Evolutionary conservation across 2,888 invertebrate species (phyloP), one percentile per base, ranked within the genome.

Genomic region (Ferrisia virgata): DNA sequence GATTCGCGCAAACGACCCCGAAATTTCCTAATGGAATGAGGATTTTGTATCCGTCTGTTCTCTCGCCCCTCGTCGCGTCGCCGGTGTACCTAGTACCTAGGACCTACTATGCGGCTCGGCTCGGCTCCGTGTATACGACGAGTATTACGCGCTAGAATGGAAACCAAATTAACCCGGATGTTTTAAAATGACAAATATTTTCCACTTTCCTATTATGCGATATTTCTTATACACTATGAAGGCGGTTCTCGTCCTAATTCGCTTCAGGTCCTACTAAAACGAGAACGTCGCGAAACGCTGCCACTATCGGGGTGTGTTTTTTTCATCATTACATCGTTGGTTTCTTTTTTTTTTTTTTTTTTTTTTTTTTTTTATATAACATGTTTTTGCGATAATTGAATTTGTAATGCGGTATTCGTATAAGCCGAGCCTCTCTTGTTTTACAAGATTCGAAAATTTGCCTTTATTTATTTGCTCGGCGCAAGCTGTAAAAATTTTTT

Each of bases 111-210:
- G n/a, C n/a, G n/a, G n/a, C 53, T 22, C 22, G 22, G 3, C 53
- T 5, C 3, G 43, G 58, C 58, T 22, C 9, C 28, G 58, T 18
- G 47, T 47, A 47, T 64, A 28, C 58, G 13, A 1, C 28, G 58
- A n/a, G 47, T 47, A 47, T 64, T 64, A 64, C 58, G 58, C 58
- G 58, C 58, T 28, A 64, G 58, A 64, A 64, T 64, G 58, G 58
- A 64, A 64, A 64, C 58, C 58, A 64, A 64, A 64, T 64, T 64
- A 64, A 64, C 58, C 58, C 58, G 28, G 58, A 64, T 64, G 58
- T 64, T 64, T 64, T 64, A 64, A 64, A 64, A 64, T 64, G 58
- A 64, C 58, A 64, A 64, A 64, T 64, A 64, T 64, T 64, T 64
- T 64, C 58, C 58, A 64, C 58, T 64, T 64, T 28, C 28, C 58